These are phyloP conservation scores for Perizoma flavofasciatum DNA, from an alignment of 2,888 invertebrate genomes.

Conservation along the genomic window DNA sequence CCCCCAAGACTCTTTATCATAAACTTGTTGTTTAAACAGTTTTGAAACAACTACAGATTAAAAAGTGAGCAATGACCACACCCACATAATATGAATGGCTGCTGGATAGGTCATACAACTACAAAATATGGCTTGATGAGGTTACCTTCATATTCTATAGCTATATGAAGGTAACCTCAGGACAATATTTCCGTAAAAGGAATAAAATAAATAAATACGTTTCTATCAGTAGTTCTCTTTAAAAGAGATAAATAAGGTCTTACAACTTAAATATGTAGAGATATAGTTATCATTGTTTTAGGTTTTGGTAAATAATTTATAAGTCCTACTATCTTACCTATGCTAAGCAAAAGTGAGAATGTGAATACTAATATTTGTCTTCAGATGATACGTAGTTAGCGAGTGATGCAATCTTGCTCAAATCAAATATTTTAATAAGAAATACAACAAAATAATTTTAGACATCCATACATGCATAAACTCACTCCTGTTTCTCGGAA, in stretches of 20 bases:
- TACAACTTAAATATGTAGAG: no score
- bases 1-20: background rate
- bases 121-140: background rate
- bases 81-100: background rate
- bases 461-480: no score
- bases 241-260: no score
- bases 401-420: background rate
- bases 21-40: background rate
- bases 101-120: background rate
- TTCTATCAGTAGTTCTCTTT: no score
- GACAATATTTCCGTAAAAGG: no score
- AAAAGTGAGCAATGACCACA: background rate
- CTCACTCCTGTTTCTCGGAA: no score
- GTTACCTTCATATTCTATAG: no score
- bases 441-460: background rate
- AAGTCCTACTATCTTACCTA: no score
- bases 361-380: conserved; percentile 13
- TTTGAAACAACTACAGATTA: background rate
- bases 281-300: conserved; percentile 1
- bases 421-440: background rate
- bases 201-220: no score
- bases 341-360: conserved; percentile 1
- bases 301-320: conserved; percentile 5
- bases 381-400: background rate
- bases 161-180: no score